These are phyloP conservation scores for Lepidocolaptes lacrymiger DNA, from an alignment of 2,797 vertebrate genomes.

Conservation along the genomic window DNA sequence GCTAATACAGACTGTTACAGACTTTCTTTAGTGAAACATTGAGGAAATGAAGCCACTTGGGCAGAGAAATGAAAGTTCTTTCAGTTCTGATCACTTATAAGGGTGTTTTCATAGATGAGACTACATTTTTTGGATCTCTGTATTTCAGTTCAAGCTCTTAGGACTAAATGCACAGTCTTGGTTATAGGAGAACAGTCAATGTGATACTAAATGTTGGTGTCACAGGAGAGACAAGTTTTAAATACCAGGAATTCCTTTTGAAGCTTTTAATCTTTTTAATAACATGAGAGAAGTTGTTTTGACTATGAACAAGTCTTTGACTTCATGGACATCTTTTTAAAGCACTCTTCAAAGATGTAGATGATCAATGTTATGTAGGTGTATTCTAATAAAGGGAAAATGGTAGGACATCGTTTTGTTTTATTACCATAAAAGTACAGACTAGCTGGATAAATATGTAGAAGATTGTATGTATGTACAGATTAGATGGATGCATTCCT, in stretches of 20 bases:
- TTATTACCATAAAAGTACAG: not conserved
- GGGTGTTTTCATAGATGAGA: not conserved
- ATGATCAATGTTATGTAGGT: not conserved
- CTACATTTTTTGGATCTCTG: not conserved
- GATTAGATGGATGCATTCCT: not conserved
- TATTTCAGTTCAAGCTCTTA: not conserved
- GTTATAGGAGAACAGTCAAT: not conserved
- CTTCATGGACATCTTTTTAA: not conserved
- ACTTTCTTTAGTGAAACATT: not conserved
- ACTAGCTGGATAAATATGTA: not conserved
- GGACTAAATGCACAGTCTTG: not conserved
- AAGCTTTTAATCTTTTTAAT: not conserved
- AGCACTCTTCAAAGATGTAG: not conserved
- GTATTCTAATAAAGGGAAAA: not conserved
- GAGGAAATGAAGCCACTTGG: not conserved
- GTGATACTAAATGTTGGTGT: not conserved
- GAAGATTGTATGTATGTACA: not conserved
- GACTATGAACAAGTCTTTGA: not conserved
- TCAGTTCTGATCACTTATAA: not conserved
- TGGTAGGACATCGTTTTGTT: fast-evolving
- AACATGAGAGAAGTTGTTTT: not conserved
- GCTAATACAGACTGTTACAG: not conserved
- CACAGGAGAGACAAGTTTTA: not conserved
- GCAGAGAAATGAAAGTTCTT: not conserved
- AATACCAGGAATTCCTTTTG: not conserved